Base-by-base conservation (phyloP, 2,888 invertebrate species). In the Volucella inflata region DNA sequence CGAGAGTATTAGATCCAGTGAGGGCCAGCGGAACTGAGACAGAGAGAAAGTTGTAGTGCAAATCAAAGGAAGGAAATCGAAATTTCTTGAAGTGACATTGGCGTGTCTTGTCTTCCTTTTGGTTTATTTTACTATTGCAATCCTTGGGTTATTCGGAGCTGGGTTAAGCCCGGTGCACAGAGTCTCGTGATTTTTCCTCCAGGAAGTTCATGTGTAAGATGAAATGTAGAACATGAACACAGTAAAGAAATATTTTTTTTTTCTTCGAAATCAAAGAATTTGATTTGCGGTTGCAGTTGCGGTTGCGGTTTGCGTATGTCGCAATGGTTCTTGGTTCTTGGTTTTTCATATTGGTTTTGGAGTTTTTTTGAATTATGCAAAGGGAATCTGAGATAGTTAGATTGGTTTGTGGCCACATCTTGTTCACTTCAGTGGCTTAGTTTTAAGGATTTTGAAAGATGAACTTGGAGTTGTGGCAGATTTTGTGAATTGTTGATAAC, bases 51-150 rank as follows among this genome's bases (percentile, higher is more conserved):
- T 36, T 59, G 40, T 59, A 36, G 16, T 38, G 30, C n/a, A 51
- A 78, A 72, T 79, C 79, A 79, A 72, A 67, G 59, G 76, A 74
- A 72, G 76, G 30, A 85, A 80, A 85, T 80, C 84, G 65, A 81
- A 76, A 85, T 85, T 84, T 57, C 75, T 85, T 85, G 44, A 17
- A 85, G 79, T 80, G 70, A 65, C 80, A 76, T 72, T 78, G 42
- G 62, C 51, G 17, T 60, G 30, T 30, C 30, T 30, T 30, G 30
- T 76, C 64, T 40, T 14, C 4, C 46, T 36, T 46, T 51, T 2
- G 14, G 38, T 67, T 48, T 65, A 11, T 46, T 60, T 14, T 10
- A n/a, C 65, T 59, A 36, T 46, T 57, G 14, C 21, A 21, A 21
- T 21, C 21, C 14, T 6, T 10, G 46, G 8, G 36, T 38, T 11